Percentiles rank a stretch among this genome's conserved stretches.
Conservation (phyloP, 2,113 vertebrate species). For the Microcebus lehilahytsara region DNA sequence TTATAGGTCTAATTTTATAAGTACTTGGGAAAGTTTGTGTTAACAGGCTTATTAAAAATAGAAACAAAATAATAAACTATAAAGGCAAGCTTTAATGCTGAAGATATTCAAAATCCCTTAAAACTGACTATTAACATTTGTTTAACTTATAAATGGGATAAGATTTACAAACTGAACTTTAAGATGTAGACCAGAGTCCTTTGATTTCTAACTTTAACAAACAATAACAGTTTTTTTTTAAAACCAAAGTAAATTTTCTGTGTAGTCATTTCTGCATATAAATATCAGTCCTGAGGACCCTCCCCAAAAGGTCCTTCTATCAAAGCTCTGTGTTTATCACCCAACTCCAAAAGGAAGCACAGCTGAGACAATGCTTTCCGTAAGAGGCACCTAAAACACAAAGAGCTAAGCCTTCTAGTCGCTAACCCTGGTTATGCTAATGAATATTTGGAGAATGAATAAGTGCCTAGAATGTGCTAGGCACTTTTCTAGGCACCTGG, state of each 20-base stretch:
- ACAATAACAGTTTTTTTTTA: background rate
- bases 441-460: background rate
- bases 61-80: background rate
- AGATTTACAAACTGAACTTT: background rate
- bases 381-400: background rate
- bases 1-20: background rate
- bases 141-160: conserved; percentile 1
- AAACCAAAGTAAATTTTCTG: background rate
- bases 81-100: background rate
- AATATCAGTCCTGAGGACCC: background rate
- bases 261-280: background rate
- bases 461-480: background rate
- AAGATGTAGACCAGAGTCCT: background rate
- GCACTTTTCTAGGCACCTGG: background rate
- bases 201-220: background rate
- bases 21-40: background rate
- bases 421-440: background rate
- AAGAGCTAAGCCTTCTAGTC: background rate
- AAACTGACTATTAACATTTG: background rate
- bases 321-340: background rate
- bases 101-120: background rate
- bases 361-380: background rate
- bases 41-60: background rate
- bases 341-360: background rate
- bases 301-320: background rate